Percentiles rank a stretch among this genome's conserved stretches.
Evolutionary conservation across 2,113 vertebrate species (phyloP).

Genomic region (Pipra filicauda): DNA sequence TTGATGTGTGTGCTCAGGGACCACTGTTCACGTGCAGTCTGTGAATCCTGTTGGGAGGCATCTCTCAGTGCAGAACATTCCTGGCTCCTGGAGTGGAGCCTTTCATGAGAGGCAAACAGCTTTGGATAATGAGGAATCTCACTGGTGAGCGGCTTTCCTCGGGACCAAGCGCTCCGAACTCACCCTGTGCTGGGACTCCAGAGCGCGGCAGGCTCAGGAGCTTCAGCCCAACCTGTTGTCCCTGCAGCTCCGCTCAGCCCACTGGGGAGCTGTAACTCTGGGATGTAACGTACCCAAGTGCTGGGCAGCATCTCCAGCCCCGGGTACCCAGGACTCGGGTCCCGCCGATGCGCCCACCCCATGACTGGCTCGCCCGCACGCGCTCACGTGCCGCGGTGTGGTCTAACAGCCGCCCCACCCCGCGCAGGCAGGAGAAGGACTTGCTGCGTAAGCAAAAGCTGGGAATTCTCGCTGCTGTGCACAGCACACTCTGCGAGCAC

Average conservation of each 20-base stretch:
- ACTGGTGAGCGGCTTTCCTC: background rate
- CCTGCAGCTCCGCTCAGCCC: background rate
- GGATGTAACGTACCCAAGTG: background rate
- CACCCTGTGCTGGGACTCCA: background rate
- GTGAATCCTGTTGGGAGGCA: background rate
- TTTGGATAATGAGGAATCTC: background rate
- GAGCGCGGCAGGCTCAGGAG: background rate
- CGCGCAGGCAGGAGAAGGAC: conserved; percentile 29
- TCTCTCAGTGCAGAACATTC: background rate
- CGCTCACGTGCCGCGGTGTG: conserved; percentile 26
- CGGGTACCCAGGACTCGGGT: fast-evolving
- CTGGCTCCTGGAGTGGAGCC: background rate
- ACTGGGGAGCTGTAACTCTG: fast-evolving
- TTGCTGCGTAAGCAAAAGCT: conserved; percentile 66
- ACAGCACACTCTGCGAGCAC: background rate
- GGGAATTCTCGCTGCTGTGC: background rate
- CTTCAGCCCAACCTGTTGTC: background rate
- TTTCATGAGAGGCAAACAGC: background rate
- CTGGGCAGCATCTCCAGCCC: background rate
- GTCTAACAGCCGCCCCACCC: conserved; percentile 55
- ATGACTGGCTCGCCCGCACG: background rate
- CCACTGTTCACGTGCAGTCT: fast-evolving
- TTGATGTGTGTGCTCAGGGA: background rate
- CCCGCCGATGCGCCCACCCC: background rate
- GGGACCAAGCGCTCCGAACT: background rate